A percentile compares a stretch with the other conserved stretches of the same genome.
phyloP scores from a whole-genome alignment of 1,140 invertebrate species.

The Helicoverpa armigera region DNA sequence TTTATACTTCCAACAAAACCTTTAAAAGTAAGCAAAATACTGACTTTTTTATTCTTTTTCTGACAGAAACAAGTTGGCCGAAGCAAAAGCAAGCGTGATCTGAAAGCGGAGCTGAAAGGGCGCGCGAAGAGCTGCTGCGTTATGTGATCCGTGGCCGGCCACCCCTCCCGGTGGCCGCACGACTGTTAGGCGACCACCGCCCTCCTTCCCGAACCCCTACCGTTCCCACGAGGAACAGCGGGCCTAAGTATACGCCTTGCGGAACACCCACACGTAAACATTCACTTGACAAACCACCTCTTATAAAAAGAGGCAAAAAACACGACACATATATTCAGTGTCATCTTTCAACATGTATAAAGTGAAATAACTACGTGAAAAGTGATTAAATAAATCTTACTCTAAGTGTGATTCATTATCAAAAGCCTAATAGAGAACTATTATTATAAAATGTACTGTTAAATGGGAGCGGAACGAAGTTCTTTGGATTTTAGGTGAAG shows the following conservation, averaged over 20 bases:
- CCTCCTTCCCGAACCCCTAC: slow-evolving; percentile 57
- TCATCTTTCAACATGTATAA: slow-evolving; percentile 36
- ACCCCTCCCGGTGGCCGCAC: slow-evolving; percentile 84
- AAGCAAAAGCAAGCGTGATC: slow-evolving; percentile 87
- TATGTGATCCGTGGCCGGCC: slow-evolving; percentile 87
- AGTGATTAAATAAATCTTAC: slow-evolving; percentile 39
- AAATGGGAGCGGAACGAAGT: slow-evolving; percentile 68
- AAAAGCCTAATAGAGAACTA: slow-evolving; percentile 52
- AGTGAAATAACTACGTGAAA: slow-evolving; percentile 36
- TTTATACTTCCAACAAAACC: neutral
- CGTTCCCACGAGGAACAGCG: slow-evolving; percentile 58
- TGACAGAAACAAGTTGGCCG: slow-evolving; percentile 82
- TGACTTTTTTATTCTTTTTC: slow-evolving; percentile 25
- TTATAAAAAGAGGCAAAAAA: slow-evolving; percentile 27
- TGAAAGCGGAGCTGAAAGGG: slow-evolving; percentile 87
- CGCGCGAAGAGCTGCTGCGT: slow-evolving; percentile 87
- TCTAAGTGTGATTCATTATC: slow-evolving; percentile 50
- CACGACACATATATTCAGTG: slow-evolving; percentile 34
- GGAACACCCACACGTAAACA: slow-evolving; percentile 54
- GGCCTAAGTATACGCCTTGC: slow-evolving; percentile 67
- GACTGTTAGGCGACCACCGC: slow-evolving; percentile 82
- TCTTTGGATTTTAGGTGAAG: slow-evolving; percentile 63
- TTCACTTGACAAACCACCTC: slow-evolving; percentile 14
- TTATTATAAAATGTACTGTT: slow-evolving; percentile 48
- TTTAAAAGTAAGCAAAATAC: too few relatives aligned